phyloP scores from a whole-genome alignment of 2,888 invertebrate species.

The Ligdia adustata region DNA sequence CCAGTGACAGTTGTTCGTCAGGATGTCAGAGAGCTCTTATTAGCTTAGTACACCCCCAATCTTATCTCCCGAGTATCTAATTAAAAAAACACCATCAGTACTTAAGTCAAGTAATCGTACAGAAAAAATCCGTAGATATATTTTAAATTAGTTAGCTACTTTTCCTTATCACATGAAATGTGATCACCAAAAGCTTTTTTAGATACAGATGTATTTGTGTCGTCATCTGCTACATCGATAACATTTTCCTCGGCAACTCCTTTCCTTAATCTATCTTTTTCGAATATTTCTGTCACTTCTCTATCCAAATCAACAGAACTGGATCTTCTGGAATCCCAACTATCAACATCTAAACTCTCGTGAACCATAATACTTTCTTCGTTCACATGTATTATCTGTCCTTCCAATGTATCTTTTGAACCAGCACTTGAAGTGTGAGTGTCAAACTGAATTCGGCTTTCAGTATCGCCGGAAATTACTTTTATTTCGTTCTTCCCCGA shows the following conservation, averaged over 20 bases:
- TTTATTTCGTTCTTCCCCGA: constrained; percentile 40
- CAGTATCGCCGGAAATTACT: constrained; percentile 32
- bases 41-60: too few relatives aligned
- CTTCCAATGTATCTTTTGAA: constrained; percentile 65
- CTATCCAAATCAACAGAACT: constrained; percentile 70
- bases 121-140: too few relatives aligned
- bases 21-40: too few relatives aligned
- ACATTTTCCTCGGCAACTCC: constrained; percentile 38
- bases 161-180: constrained; percentile 25
- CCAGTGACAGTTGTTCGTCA: too few relatives aligned
- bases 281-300: constrained; percentile 73
- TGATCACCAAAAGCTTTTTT: constrained; percentile 60
- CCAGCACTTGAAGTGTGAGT: constrained; percentile 49
- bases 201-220: constrained; percentile 48
- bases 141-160: too few relatives aligned
- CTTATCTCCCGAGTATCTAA: too few relatives aligned
- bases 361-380: constrained; percentile 64
- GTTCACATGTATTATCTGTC: constrained; percentile 63
- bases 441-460: constrained; percentile 47
- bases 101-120: too few relatives aligned
- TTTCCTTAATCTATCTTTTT: constrained; percentile 54
- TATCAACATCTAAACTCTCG: constrained; percentile 48
- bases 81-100: too few relatives aligned
- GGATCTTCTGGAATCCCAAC: constrained; percentile 61
- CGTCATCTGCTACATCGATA: constrained; percentile 40